Evolutionary conservation across 2,888 invertebrate species (phyloP).

Genomic region (Pyrochroa serraticornis): DNA sequence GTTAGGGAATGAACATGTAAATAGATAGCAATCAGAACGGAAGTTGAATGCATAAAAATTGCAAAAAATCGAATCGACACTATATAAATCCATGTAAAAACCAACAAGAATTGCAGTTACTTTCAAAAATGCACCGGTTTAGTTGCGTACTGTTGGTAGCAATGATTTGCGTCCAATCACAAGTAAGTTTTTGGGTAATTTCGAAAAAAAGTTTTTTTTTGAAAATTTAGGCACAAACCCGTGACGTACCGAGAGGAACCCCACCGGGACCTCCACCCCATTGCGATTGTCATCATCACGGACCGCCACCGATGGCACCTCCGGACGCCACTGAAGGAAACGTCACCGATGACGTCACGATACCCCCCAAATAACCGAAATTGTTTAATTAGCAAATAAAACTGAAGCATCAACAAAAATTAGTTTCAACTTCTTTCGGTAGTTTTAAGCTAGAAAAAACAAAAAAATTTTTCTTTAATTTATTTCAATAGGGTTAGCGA

Average conservation of each 20-base stretch:
- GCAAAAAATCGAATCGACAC: neutral
- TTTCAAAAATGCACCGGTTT: neutral
- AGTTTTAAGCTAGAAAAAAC: no score
- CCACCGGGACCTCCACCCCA: constrained; percentile 5
- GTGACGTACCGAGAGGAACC: constrained; percentile 12
- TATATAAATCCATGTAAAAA: neutral
- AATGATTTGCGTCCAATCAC: neutral
- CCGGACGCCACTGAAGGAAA: neutral
- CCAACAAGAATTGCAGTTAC: neutral
- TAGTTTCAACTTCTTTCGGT: no score
- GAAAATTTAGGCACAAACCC: neutral
- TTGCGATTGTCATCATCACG: neutral
- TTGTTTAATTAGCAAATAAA: no score
- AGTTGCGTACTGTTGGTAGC: neutral
- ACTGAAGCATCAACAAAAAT: no score
- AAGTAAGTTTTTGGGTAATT: neutral
- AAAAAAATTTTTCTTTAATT: no score
- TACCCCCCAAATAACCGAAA: no score
- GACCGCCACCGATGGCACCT: constrained; percentile 2
- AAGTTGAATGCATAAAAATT: no score
- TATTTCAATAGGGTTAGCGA: no score
- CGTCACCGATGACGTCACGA: neutral
- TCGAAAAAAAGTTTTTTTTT: neutral
- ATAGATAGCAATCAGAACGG: no score
- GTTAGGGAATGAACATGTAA: no score